A percentile compares a stretch with the other conserved stretches of the same genome.
These are phyloP conservation scores for Epistrophe grossulariae DNA, from an alignment of 2,888 invertebrate species.

Conservation along the genomic window DNA sequence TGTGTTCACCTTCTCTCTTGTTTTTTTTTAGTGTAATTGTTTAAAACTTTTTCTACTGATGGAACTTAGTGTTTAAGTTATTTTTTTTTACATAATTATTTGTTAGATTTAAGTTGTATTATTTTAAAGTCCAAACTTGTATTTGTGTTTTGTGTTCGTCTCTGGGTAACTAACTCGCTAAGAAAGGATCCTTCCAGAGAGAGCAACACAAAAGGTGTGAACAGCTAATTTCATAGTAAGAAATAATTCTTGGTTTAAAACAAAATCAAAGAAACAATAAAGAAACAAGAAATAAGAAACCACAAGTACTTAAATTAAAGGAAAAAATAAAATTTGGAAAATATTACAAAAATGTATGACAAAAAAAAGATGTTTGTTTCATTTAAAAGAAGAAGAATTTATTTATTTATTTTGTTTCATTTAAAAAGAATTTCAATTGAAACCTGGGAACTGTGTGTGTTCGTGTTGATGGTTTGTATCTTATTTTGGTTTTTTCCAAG, in stretches of 20 bases:
- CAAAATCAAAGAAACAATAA: conserved; percentile 11
- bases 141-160: conserved; percentile 16
- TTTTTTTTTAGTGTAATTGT: conserved; percentile 8
- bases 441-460: not conserved
- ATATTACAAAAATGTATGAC: conserved; percentile 3
- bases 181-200: not conserved
- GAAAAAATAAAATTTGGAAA: conserved; percentile 47
- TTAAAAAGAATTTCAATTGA: not conserved
- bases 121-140: conserved; percentile 17
- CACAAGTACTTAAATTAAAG: conserved; percentile 60
- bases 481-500: conserved; percentile 76
- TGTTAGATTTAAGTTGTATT: conserved; percentile 48
- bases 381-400: conserved; percentile 32
- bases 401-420: not conserved
- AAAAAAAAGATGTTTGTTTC: conserved; percentile 45
- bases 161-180: conserved; percentile 1
- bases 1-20: conserved; percentile 5
- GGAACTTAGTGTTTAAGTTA: conserved; percentile 54
- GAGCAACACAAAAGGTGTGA: conserved; percentile 1
- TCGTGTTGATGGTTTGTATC: conserved; percentile 25
- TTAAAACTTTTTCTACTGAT: conserved; percentile 40
- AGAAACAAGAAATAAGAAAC: conserved; percentile 6
- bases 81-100: conserved; percentile 29
- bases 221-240: conserved; percentile 28
- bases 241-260: conserved; percentile 66